Base-by-base conservation (phyloP, 2,888 invertebrate genomes). In the Hydroisotoma schaefferi region DNA sequence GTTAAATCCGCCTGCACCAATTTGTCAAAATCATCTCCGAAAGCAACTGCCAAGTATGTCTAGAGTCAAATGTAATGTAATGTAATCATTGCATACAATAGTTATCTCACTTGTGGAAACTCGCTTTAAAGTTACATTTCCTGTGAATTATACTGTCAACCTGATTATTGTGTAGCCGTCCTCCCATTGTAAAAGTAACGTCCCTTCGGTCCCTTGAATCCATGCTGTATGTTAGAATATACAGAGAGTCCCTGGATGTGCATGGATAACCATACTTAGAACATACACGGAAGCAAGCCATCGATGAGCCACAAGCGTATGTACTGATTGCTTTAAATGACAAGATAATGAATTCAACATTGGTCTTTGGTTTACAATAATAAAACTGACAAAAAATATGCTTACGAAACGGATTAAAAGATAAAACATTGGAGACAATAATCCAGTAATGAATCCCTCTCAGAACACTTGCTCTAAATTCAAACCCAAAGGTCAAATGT, bases 371-470 rank as follows among this genome's bases (percentile, higher is more conserved):
- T 6, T 53, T 25, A 44, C 20, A 10, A 23, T 18, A 27, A 10
- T 38, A 49, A 33, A 33, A 33, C 15, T 15, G 8, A 33, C 33
- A 33, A 10, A 33, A 33, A 44, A 46, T 46, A 8, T 6, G 15
- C 71, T 69, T 67, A 72, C 72, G 72, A 40, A 69, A 72, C 8
- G 72, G 72, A 29, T 72, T 72, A 54, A 70, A 72, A n/a, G 61
- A 49, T 8, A 72, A 55, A 22, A 63, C 65, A 48, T 59, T 60
- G 2, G 70, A 70, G 6, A 64, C 68, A 37, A 69, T 62, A 25
- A 70, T 62, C 69, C 69, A 69, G 40, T 69, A 70, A 53, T 69
- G 62, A 28, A 60, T 59, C 37, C 69, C 70, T 53, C 56, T 53
- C 4, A 65, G 59, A n/a, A 72, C 59, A 40, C 72, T 69, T 18